Base-by-base conservation (phyloP, 2,113 vertebrate genomes). In the Elephantulus edwardii region DNA sequence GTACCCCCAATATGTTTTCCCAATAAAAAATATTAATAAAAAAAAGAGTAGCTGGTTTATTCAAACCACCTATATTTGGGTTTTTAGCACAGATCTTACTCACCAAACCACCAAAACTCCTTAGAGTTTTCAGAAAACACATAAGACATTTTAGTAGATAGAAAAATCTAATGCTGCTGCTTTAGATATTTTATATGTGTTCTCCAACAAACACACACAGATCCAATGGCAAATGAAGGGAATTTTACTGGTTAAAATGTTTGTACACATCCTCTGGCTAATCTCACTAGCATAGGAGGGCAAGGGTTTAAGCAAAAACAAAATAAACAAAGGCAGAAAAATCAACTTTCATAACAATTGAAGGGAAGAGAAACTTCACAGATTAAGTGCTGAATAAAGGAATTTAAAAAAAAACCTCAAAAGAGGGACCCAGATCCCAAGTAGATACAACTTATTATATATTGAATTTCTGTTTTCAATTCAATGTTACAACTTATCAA, bases 291-390 rank as follows among this genome's bases (percentile, higher is more conserved):
- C 5, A 35, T 0, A 56, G 22, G 2, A 4, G 4, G 82, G 13
- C 6, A n/a, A 81, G 22, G 6, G 90, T 81, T 60, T 79, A 92
- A 82, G 83, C 12, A 35, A 82, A 88, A 78, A 22, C 8, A 84
- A 33, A 56, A 62, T 60, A 75, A 64, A 46, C 58, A 60, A 26
- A 89, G 60, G 22, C 33, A 4, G 17, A 35, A 72, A 2, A 11
- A 83, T 30, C 48, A 80, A 9, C n/a, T n/a, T 62, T 11, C 35
- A 48, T 46, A 58, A 1, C n/a, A n/a, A 56, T 3, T 35, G n/a
- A 8, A 88, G 30, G 8, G 12, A 5, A 83, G 58, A 76, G 80
- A 38, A 5, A 26, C 4, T 48, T 26, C 38, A 54, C 4, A 35
- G 5, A 78, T 58, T 64, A 60, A 38, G 24, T 38, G 26, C 24